Percentiles rank a stretch among this genome's conserved stretches.
Conservation (phyloP, 2,888 invertebrate species). For the Leucoma salicis region DNA sequence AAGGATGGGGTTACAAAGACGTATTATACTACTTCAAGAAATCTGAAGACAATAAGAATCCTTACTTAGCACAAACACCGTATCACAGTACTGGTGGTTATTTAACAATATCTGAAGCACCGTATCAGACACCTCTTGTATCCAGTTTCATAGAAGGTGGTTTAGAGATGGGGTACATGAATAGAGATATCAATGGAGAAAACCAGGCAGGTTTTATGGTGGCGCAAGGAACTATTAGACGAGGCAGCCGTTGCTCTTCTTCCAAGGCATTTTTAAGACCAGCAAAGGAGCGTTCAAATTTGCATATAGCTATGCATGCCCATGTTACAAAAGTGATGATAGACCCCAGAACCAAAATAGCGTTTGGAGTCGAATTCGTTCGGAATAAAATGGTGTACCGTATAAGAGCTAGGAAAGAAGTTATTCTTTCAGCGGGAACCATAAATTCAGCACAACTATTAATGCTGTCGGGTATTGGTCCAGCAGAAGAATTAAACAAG, state of each 20-base stretch:
- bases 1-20: slow-evolving; percentile 93
- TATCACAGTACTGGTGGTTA: slow-evolving; percentile 92
- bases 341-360: slow-evolving; percentile 87
- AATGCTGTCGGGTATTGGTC: slow-evolving; percentile 96
- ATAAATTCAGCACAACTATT: slow-evolving; percentile 96
- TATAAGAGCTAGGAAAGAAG: slow-evolving; percentile 90
- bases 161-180: slow-evolving; percentile 91
- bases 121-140: slow-evolving; percentile 92
- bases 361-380: slow-evolving; percentile 92
- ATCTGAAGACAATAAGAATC: slow-evolving; percentile 94
- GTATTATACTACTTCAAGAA: slow-evolving; percentile 93
- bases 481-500: slow-evolving; percentile 86
- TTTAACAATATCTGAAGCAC: slow-evolving; percentile 92
- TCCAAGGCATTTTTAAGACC: slow-evolving; percentile 94
- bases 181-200: slow-evolving; percentile 93
- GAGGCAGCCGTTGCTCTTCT: slow-evolving; percentile 93
- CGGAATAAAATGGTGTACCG: slow-evolving; percentile 87
- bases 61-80: slow-evolving; percentile 89
- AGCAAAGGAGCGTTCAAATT: slow-evolving; percentile 88
- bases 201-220: slow-evolving; percentile 94
- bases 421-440: slow-evolving; percentile 94
- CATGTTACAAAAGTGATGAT: slow-evolving; percentile 89
- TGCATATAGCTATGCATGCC: slow-evolving; percentile 92
- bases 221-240: slow-evolving; percentile 89
- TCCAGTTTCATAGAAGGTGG: slow-evolving; percentile 92